These are phyloP conservation scores for Zaprionus bogoriensis DNA, from an alignment of 2,888 invertebrate species.

Conservation along the genomic window DNA sequence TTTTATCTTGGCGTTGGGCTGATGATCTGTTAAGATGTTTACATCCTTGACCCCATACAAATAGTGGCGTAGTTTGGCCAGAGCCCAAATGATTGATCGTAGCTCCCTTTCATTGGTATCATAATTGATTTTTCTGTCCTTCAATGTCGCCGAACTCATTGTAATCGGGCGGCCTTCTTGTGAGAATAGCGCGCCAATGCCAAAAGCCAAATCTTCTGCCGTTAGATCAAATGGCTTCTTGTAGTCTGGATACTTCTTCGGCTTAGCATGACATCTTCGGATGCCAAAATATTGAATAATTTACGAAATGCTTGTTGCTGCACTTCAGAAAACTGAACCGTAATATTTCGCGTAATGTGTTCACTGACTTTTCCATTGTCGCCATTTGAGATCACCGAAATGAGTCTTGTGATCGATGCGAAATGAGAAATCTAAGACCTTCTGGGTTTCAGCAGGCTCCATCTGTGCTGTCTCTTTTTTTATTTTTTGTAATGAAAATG, in stretches of 20 bases:
- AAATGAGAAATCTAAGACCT: no score
- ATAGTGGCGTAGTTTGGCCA: neutral
- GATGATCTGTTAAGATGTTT: neutral
- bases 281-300: neutral
- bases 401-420: no score
- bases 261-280: neutral
- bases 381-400: no score
- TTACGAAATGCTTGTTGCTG: neutral
- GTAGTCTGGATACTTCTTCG: neutral
- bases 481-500: no score
- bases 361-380: no score
- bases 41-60: no score
- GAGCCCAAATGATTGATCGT: neutral
- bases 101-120: neutral
- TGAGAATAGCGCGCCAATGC: neutral
- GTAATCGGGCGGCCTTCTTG: neutral
- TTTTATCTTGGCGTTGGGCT: neutral
- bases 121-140: neutral
- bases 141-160: neutral
- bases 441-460: no score
- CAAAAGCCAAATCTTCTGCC: neutral
- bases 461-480: no score
- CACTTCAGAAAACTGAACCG: neutral
- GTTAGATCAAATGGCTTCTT: neutral
- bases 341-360: neutral